Conservation (phyloP, 2,888 invertebrate genomes). For the Agonum fuliginosum region DNA sequence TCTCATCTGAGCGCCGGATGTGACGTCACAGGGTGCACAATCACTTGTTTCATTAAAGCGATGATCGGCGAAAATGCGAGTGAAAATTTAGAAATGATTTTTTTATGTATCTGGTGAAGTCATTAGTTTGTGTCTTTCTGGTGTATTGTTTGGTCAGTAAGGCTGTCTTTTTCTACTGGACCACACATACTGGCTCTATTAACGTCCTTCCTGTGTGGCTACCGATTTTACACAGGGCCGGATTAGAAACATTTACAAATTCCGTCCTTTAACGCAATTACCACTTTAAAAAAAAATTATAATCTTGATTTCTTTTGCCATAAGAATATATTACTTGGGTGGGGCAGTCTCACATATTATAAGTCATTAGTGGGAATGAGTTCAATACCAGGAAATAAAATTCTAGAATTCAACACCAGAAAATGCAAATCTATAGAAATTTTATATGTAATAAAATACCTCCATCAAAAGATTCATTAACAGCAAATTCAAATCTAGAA, state of each 20-base stretch:
- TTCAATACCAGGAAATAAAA: no score
- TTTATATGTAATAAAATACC: no score
- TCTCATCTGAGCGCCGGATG: slow-evolving; percentile 11
- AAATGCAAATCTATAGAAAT: no score
- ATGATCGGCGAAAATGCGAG: slow-evolving; percentile 17
- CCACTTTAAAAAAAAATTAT: no score
- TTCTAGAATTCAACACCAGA: no score
- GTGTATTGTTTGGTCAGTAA: not conserved
- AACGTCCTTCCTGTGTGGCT: slow-evolving; percentile 49
- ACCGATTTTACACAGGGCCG: slow-evolving; percentile 45
- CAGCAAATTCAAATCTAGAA: no score
- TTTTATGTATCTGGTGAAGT: slow-evolving; percentile 4
- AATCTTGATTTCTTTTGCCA: no score
- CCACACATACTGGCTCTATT: slow-evolving; percentile 50
- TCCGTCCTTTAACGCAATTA: not conserved
- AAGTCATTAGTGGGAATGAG: no score
- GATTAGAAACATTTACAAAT: not conserved
- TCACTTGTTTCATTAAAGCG: slow-evolving; percentile 20
- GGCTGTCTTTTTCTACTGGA: slow-evolving; percentile 31
- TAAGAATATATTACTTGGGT: no score
- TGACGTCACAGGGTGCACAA: not conserved
- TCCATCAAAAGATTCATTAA: no score
- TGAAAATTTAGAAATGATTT: not conserved
- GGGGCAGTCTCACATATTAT: no score
- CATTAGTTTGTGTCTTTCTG: slow-evolving; percentile 29